Percentiles rank a stretch among this genome's conserved stretches.
These are phyloP conservation scores for Triplophysa bombifrons DNA, from an alignment of 2,797 vertebrate species.

Conservation along the genomic window DNA sequence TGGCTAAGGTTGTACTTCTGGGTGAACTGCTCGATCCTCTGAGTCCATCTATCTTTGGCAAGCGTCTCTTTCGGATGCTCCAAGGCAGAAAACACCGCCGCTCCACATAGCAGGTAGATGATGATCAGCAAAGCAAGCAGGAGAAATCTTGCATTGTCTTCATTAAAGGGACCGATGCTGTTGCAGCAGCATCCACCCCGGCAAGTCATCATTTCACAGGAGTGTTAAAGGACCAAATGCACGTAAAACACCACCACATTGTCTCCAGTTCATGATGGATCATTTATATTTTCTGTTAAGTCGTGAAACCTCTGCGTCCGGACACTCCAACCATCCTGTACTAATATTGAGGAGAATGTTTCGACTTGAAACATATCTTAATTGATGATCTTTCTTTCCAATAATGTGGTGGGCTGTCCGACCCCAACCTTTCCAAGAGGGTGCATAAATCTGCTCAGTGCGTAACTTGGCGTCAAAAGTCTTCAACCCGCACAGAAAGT, in stretches of 20 bases:
- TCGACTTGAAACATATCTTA: background rate
- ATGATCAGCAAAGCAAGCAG: constrained; percentile 86
- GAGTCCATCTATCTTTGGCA: constrained; percentile 86
- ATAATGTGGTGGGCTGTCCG: constrained; percentile 2
- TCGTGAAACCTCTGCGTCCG: constrained; percentile 8
- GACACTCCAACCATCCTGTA: background rate
- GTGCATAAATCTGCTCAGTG: background rate
- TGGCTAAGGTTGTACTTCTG: constrained; percentile 85
- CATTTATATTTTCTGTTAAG: constrained; percentile 37
- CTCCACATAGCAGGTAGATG: constrained; percentile 88
- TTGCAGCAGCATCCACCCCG: constrained; percentile 77
- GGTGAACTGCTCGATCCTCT: constrained; percentile 85
- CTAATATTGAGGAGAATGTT: background rate
- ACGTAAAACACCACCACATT: constrained; percentile 22
- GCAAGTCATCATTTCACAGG: constrained; percentile 80
- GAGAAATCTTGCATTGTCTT: constrained; percentile 91
- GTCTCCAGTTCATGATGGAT: constrained; percentile 39
- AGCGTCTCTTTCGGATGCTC: constrained; percentile 87
- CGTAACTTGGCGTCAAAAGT: constrained; percentile 18
- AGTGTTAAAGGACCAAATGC: constrained; percentile 55
- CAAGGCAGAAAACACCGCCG: constrained; percentile 92
- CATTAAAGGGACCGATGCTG: constrained; percentile 79
- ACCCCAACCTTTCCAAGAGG: constrained; percentile 28
- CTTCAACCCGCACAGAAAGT: background rate
- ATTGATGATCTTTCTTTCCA: background rate